Conservation (phyloP, 2,888 invertebrate genomes). For the Sinohyriopsis cumingii region DNA sequence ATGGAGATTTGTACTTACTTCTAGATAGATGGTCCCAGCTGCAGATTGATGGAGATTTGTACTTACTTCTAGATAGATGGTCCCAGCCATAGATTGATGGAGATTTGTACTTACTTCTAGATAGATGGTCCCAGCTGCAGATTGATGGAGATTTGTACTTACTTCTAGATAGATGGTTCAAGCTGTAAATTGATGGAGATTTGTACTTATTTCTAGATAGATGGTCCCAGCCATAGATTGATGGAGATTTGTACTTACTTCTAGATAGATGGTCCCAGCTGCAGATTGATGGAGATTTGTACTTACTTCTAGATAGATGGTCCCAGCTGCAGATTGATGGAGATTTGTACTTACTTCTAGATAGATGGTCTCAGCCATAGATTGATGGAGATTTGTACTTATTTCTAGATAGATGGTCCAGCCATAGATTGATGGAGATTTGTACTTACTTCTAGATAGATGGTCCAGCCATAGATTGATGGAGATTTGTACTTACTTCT, state of each 20-base stretch:
- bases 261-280: conserved; percentile 54
- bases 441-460: conserved; percentile 44
- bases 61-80: conserved; percentile 50
- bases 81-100: conserved; percentile 44
- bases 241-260: conserved; percentile 26
- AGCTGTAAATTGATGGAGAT: conserved; percentile 23
- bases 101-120: conserved; percentile 33
- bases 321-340: conserved; percentile 48
- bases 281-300: conserved; percentile 18
- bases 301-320: conserved; percentile 50
- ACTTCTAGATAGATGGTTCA: conserved; percentile 57
- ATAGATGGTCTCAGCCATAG: conserved; percentile 56
- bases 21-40: conserved; percentile 54
- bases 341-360: conserved; percentile 33
- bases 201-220: conserved; percentile 39
- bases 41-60: conserved; percentile 18
- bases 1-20: conserved; percentile 26
- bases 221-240: conserved; percentile 56
- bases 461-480: no score
- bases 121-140: conserved; percentile 57
- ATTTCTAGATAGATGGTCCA: conserved; percentile 55
- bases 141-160: not conserved
- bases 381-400: not conserved
- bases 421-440: no score
- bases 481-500: conserved; percentile 26